Base-by-base conservation (phyloP, 2,888 invertebrate species). In the Pimpla rufipes region DNA sequence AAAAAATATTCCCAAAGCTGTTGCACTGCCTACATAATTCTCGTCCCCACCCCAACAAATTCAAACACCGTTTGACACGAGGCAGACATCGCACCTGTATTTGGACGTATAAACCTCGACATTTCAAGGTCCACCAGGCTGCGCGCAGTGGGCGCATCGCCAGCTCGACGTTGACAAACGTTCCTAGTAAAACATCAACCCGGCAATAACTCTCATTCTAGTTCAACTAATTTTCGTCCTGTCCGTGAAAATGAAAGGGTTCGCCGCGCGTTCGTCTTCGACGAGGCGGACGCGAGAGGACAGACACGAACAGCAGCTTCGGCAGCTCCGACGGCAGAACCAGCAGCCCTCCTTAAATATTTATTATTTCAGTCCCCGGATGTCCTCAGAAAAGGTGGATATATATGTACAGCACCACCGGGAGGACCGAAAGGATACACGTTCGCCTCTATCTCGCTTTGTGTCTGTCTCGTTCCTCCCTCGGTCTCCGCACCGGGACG, bases 241-340 rank as follows among this genome's bases (percentile, higher is more conserved):
- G 91, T 92, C 88, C 90, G 87, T 90, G 92, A 92, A 91, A 93
- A 93, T 92, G 90, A 92, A 92, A 92, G 92, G 92, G 90, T 91
- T 92, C 89, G 88, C 86, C 88, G 90, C 90, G 90, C 90, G 88
- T 90, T 86, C 88, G 87, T 90, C 35, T 57, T 47, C n/a, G 59
- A 52, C 59, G 23, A 64, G 52, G 59, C n/a, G n/a, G 29, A 29
- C 78, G 70, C 57, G 52, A 10, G n/a, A n/a, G n/a, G 45, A 21
- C 55, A 21, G 42, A 35, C 23, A 79, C 29, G 29, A 57, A 29
- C 29, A 57, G 7, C 55, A 21, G 21, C 35, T 16, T 29, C 73
- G 18, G 68, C 37, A 37, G 1, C n/a, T n/a, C n/a, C n/a, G n/a
- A n/a, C n/a, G n/a, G n/a, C n/a, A 52, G 47, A 59, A 35, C 79